phyloP scores from a whole-genome alignment of 2,797 vertebrate species.

The Tapirus indicus region DNA sequence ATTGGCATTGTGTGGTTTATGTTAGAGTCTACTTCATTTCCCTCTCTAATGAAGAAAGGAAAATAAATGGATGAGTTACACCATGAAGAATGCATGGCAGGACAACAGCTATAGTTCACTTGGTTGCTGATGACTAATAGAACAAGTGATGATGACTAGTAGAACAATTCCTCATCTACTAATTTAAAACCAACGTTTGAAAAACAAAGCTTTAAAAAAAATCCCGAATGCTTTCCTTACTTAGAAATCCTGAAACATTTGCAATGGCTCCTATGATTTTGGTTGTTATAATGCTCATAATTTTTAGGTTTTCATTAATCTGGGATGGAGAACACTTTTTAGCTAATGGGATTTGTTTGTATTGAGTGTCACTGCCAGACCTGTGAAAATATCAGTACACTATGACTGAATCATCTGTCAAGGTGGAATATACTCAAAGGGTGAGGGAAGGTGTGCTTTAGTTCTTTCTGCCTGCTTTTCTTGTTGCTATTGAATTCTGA shows the following conservation, averaged over 20 bases:
- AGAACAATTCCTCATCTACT: neutral
- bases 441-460: neutral
- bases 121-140: neutral
- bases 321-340: neutral
- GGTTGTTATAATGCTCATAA: neutral
- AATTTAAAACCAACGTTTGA: slow-evolving; percentile 6
- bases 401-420: neutral
- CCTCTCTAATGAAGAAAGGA: neutral
- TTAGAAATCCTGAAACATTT: neutral
- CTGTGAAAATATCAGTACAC: neutral
- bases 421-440: neutral
- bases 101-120: neutral
- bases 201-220: neutral
- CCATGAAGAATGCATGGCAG: neutral
- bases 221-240: neutral
- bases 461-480: neutral
- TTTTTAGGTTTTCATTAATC: neutral
- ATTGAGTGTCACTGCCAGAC: neutral
- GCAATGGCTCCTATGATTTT: neutral
- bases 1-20: neutral
- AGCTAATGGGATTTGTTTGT: neutral
- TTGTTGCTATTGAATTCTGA: neutral
- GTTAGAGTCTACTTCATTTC: neutral
- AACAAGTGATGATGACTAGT: neutral
- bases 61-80: neutral